Conservation (phyloP, 64 coral and sea anemone species). For the Montipora foliosa region DNA sequence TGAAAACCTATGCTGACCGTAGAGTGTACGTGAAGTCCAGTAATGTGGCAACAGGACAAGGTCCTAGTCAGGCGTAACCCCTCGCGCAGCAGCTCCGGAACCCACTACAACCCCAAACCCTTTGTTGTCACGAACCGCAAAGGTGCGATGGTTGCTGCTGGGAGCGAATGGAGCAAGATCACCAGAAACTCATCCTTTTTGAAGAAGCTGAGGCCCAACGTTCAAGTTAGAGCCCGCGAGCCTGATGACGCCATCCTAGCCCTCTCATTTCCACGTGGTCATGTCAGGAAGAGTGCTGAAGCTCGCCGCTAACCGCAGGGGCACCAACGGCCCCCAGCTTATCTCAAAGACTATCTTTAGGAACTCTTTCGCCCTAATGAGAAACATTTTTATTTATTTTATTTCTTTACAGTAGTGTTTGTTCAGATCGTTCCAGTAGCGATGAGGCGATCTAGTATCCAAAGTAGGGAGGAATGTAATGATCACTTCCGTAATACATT, state of each 20-base stretch:
- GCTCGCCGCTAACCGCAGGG: too few relatives aligned
- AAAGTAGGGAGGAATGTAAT: too few relatives aligned
- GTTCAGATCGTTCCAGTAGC: too few relatives aligned
- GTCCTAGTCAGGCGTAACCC: too few relatives aligned
- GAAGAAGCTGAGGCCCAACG: too few relatives aligned
- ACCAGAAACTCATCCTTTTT: slow-evolving; percentile 39
- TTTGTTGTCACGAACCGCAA: slow-evolving; percentile 69
- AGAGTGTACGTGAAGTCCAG: slow-evolving; percentile 63
- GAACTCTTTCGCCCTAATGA: slow-evolving; percentile 38
- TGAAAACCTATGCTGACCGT: slow-evolving; percentile 72
- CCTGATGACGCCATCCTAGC: background rate
- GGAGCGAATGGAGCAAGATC: slow-evolving; percentile 51
- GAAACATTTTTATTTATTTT: slow-evolving; percentile 21
- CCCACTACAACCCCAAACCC: slow-evolving; percentile 74
- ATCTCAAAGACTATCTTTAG: slow-evolving; percentile 78
- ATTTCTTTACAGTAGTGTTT: too few relatives aligned
- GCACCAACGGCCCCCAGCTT: slow-evolving; percentile 25
- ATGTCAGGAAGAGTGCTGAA: slow-evolving; percentile 7
- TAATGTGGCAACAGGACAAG: slow-evolving; percentile 18
- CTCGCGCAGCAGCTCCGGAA: background rate
- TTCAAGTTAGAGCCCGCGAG: slow-evolving; percentile 31
- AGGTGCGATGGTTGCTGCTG: background rate
- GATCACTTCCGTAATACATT: too few relatives aligned
- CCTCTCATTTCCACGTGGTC: slow-evolving; percentile 20
- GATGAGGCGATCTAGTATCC: too few relatives aligned